A percentile compares a stretch with the other conserved stretches of the same genome.
phyloP scores from a whole-genome alignment of 2,113 vertebrate genomes.

The Antennarius striatus region DNA sequence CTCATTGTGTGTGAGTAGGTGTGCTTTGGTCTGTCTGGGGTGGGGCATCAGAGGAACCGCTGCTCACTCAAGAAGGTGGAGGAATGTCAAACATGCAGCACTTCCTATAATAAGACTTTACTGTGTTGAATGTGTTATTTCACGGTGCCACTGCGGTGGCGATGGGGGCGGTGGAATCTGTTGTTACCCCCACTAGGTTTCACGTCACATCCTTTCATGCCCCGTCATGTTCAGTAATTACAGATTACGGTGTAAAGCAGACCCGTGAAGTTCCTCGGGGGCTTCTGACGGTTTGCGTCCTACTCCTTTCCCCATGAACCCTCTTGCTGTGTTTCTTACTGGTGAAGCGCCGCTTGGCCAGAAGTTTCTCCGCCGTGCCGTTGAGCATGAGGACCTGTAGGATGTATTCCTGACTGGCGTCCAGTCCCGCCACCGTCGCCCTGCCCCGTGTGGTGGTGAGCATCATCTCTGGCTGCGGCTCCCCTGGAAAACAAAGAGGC shows the following conservation, averaged over 20 bases:
- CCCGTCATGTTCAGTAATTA: no score
- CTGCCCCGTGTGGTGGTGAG: slow-evolving; percentile 89
- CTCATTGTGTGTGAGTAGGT: not conserved
- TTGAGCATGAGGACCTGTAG: slow-evolving; percentile 88
- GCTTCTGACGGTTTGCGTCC: no score
- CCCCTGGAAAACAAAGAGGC: slow-evolving; percentile 72
- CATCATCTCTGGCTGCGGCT: slow-evolving; percentile 90
- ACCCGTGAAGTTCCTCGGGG: no score
- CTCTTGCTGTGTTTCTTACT: slow-evolving; percentile 79
- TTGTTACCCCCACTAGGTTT: not conserved
- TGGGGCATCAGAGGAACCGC: not conserved
- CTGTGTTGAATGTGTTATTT: slow-evolving; percentile 7
- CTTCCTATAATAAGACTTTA: slow-evolving; percentile 8
- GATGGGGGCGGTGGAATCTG: not conserved
- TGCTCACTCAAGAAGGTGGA: not conserved
- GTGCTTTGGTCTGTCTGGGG: not conserved
- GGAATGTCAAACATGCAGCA: slow-evolving; percentile 28
- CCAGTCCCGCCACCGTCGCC: slow-evolving; percentile 89
- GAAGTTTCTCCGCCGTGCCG: slow-evolving; percentile 82
- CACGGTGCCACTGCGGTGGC: not conserved
- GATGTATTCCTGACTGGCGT: slow-evolving; percentile 86
- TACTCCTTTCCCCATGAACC: not conserved
- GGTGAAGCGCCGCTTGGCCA: slow-evolving; percentile 89
- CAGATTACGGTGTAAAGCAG: no score
- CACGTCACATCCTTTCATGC: not conserved